Evolutionary conservation across 2,113 vertebrate species (phyloP), one percentile per base, ranked within the genome.

Genomic region (Miniopterus natalensis): DNA sequence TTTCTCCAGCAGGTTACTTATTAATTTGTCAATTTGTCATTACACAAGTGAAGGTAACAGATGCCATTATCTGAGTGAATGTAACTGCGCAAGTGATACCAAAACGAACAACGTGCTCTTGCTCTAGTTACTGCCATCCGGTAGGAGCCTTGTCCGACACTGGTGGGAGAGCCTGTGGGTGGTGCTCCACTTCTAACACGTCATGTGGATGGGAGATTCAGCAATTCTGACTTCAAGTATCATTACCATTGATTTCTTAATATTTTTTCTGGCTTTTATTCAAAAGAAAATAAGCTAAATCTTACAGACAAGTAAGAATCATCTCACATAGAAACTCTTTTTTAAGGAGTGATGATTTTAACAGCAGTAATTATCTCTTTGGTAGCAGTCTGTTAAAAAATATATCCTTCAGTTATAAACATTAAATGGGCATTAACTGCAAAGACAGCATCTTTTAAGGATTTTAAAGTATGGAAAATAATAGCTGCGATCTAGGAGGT

Each of bases 391-490:
- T 68, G 13, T 88, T 88, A 8, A 84, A 78, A 86, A 68, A 36
- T 36, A 57, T 49, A 79, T 57, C 10, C 53, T 92, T 93, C 23
- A 92, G 59, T 70, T 96, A 89, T 71, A 87, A 90, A 89, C 42
- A 84, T 75, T 65, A 75, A 86, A 36, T 94, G 63, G 27, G 18
- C 36, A 74, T 94, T 45, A 66, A 85, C 14, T 75, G 14, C 40
- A 75, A 47, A 63, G 63, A 73, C 61, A 83, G 27, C 8, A 84
- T 90, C n/a, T 42, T 88, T 88, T 79, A 88, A 74, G 18, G 29
- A 80, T 81, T 88, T 95, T 86, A 57, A 95, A 87, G 8, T 78
- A 92, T 77, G 18, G 21, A 95, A 66, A 89, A 42, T 14, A 87
- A 87, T 36, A 92, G 31, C 45, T 94, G 87, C 87, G n/a, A 93